phyloP scores from a whole-genome alignment of 1,140 invertebrate genomes.

The Leptopilina clavipes region DNA sequence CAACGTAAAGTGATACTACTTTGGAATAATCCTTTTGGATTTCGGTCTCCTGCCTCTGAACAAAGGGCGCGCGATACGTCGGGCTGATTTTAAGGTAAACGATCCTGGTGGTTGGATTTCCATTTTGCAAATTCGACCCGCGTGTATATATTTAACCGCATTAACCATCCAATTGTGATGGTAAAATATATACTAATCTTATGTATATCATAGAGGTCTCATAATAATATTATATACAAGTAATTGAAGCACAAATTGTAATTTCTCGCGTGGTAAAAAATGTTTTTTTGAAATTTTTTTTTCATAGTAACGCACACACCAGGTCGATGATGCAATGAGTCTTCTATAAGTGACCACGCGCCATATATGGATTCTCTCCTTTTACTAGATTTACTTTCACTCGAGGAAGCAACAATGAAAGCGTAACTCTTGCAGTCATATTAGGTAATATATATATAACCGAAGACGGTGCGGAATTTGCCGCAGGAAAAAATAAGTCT shows the following conservation, averaged over 20 bases:
- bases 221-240: no score
- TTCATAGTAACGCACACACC: neutral
- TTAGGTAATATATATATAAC: conserved; percentile 2
- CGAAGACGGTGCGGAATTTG: neutral
- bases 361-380: conserved; percentile 2
- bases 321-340: neutral
- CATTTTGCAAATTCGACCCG: neutral
- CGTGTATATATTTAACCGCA: conserved; percentile 1
- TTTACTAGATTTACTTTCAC: conserved; percentile 20
- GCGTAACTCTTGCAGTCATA: conserved; percentile 21
- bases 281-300: no score
- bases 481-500: no score
- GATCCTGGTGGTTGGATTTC: neutral
- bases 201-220: no score
- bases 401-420: conserved; percentile 23
- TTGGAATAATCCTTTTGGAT: conserved; percentile 20
- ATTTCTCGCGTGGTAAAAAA: no score
- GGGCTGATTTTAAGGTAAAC: conserved; percentile 27
- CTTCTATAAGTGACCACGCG: neutral
- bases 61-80: conserved; percentile 24
- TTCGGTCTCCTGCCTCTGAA: neutral
- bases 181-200: no score
- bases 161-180: neutral
- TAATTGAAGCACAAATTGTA: no score
- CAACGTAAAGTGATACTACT: neutral